A percentile compares a stretch with the other conserved stretches of the same genome.
Evolutionary conservation across 2,113 vertebrate species (phyloP).

Genomic region (Chaetodon trifascialis): DNA sequence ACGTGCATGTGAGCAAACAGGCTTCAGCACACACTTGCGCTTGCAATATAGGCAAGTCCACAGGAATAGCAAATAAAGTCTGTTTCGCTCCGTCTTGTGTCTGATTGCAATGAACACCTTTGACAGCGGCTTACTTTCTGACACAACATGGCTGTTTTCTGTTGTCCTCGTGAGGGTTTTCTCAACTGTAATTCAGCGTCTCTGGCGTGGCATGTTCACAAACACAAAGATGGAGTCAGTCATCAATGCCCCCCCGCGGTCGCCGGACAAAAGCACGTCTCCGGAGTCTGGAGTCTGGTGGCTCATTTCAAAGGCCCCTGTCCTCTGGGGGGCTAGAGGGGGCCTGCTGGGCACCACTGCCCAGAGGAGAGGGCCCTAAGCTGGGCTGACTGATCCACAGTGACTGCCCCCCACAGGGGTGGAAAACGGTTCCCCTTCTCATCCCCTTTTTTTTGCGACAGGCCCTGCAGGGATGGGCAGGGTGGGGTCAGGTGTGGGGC

Average conservation of each 20-base stretch:
- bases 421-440: constrained; percentile 70
- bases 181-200: constrained; percentile 65
- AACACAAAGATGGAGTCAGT: constrained; percentile 81
- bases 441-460: constrained; percentile 50
- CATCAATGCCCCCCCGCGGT: constrained; percentile 71
- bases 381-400: constrained; percentile 77
- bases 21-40: neutral
- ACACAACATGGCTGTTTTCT: constrained; percentile 59
- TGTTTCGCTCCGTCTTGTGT: neutral
- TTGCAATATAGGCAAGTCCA: neutral
- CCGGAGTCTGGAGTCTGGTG: constrained; percentile 69
- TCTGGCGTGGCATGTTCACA: constrained; percentile 71
- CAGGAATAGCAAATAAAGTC: neutral
- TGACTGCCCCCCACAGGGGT: constrained; percentile 78
- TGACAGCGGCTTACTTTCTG: constrained; percentile 61
- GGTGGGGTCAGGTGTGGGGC: constrained; percentile 81
- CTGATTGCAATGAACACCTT: constrained; percentile 24
- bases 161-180: constrained; percentile 47
- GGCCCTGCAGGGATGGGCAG: constrained; percentile 66
- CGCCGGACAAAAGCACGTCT: constrained; percentile 73
- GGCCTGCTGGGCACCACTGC: constrained; percentile 76
- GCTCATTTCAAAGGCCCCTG: constrained; percentile 78
- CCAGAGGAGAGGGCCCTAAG: constrained; percentile 78
- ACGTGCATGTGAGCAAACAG: constrained; percentile 14
- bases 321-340: constrained; percentile 62